These are phyloP conservation scores for Harmothoe impar DNA, from an alignment of 2,888 invertebrate genomes.

Conservation along the genomic window DNA sequence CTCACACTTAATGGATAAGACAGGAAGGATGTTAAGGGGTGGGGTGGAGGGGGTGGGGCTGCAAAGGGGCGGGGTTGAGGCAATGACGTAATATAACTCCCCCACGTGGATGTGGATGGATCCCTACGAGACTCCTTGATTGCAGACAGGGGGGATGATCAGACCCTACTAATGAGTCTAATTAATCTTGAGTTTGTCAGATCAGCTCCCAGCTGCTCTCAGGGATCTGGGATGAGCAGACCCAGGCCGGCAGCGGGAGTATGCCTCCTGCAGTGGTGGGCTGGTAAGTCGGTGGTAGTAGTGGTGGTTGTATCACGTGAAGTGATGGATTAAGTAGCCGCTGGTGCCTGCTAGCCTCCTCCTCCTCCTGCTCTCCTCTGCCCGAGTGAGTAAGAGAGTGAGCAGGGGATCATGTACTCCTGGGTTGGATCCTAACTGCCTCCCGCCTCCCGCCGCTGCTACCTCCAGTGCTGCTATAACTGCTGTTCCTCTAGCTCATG, in stretches of 20 bases:
- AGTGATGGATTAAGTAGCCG: slow-evolving; percentile 19
- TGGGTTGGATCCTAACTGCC: slow-evolving; percentile 1
- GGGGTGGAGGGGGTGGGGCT: not conserved
- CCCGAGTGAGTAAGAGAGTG: not conserved
- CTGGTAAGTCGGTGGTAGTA: not conserved
- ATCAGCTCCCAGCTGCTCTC: not conserved
- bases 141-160: not conserved
- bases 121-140: not conserved
- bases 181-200: not conserved
- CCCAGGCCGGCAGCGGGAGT: not conserved
- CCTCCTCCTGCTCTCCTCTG: too few species aligned
- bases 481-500: not conserved
- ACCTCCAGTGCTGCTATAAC: not conserved
- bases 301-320: not conserved
- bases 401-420: not conserved
- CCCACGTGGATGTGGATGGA: not conserved
- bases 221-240: not conserved
- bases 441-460: not conserved
- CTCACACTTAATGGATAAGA: slow-evolving; percentile 2
- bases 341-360: not conserved
- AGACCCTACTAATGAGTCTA: not conserved
- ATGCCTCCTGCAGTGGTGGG: not conserved
- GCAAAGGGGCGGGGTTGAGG: not conserved
- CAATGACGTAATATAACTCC: not conserved
- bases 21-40: not conserved